These are phyloP conservation scores for Oryzaephilus surinamensis DNA, from an alignment of 1,140 invertebrate genomes.

Conservation along the genomic window DNA sequence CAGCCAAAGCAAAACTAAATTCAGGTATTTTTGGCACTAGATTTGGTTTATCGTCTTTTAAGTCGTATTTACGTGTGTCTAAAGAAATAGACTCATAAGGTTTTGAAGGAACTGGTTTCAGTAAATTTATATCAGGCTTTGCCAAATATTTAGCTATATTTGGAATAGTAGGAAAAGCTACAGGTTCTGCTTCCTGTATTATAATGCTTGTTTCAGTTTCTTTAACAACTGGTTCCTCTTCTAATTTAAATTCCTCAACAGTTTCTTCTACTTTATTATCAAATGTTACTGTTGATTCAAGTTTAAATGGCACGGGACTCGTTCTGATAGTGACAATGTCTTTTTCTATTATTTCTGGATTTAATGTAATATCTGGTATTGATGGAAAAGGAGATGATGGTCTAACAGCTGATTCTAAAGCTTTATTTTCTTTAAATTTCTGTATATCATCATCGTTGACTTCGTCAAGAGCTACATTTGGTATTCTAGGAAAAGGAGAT, in stretches of 20 bases:
- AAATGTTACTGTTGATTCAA: conserved; percentile 4
- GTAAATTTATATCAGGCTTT: conserved; percentile 15
- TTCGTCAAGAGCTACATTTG: conserved; percentile 21
- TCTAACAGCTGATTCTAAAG: conserved; percentile 12
- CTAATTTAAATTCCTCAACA: conserved; percentile 3
- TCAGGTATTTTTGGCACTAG: conserved; percentile 21
- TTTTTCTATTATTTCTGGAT: conserved; percentile 29
- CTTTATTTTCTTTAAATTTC: conserved; percentile 16
- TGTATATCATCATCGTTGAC: conserved; percentile 15
- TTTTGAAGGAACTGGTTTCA: conserved; percentile 12
- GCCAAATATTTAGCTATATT: conserved; percentile 21
- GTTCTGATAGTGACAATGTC: conserved; percentile 23
- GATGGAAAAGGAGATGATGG: conserved; percentile 25
- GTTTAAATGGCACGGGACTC: conserved; percentile 23
- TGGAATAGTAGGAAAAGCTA: conserved; percentile 21
- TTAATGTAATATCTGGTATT: conserved; percentile 26
- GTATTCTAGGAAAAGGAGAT: conserved; percentile 27
- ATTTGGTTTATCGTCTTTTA: conserved; percentile 12
- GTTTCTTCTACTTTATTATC: conserved; percentile 3
- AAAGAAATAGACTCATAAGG: conserved; percentile 15
- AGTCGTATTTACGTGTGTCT: conserved; percentile 20
- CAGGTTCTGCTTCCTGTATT: no score
- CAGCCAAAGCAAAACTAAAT: conserved; percentile 25
- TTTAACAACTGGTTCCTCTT: conserved; percentile 2
- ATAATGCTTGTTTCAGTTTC: conserved; percentile 1